A percentile compares a stretch with the other conserved stretches of the same genome.
phyloP scores from a whole-genome alignment of 2,113 vertebrate species.

The Nibea albiflora region DNA sequence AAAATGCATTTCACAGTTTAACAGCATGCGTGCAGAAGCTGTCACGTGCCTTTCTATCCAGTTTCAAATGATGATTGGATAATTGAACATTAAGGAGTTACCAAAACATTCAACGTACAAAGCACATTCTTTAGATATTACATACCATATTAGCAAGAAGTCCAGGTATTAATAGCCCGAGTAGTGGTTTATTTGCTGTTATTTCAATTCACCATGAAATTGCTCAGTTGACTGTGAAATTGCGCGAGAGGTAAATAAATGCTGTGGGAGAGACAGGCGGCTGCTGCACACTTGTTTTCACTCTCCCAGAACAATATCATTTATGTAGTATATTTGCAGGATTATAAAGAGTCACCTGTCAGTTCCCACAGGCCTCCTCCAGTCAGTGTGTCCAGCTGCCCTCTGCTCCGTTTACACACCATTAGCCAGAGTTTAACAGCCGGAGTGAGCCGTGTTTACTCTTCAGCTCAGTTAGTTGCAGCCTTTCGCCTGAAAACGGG shows the following conservation, averaged over 20 bases:
- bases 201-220: conserved; percentile 40
- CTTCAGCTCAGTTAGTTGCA: conserved; percentile 75
- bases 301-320: conserved; percentile 13
- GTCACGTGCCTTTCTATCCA: conserved; percentile 7
- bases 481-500: conserved; percentile 53
- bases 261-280: neutral
- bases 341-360: conserved; percentile 79
- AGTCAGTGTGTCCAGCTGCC: conserved; percentile 81
- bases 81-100: conserved; percentile 5
- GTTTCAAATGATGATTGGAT: conserved; percentile 34
- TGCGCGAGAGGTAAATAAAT: conserved; percentile 30
- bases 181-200: neutral
- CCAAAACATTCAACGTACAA: conserved; percentile 10
- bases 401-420: conserved; percentile 70
- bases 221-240: conserved; percentile 37
- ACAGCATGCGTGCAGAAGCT: conserved; percentile 17
- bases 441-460: conserved; percentile 72
- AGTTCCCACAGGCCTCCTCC: conserved; percentile 68
- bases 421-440: conserved; percentile 73
- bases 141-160: neutral
- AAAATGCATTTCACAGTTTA: conserved; percentile 44
- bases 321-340: conserved; percentile 41
- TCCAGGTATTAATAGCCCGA: neutral
- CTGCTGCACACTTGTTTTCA: conserved; percentile 8
- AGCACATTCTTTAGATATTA: neutral